Evolutionary conservation across 2,888 invertebrate species (phyloP).

Genomic region (Scaeva pyrastri): DNA sequence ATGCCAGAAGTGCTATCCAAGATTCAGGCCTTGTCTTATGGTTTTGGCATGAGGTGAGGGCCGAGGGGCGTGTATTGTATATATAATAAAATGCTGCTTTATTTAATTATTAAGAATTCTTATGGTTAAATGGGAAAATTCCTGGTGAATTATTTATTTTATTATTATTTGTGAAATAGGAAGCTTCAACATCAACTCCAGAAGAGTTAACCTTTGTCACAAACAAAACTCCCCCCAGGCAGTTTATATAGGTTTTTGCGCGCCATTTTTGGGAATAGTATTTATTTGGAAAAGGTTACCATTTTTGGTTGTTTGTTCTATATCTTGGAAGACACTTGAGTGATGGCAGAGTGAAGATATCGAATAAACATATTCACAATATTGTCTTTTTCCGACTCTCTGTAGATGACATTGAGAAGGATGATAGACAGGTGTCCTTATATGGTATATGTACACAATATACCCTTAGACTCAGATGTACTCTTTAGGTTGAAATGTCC

Average conservation of each 20-base stretch:
- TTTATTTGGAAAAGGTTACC: no score
- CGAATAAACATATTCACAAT: constrained; percentile 4
- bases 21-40: not conserved
- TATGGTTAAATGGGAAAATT: constrained; percentile 46
- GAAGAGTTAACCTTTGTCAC: constrained; percentile 40
- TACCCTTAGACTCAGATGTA: constrained; percentile 1
- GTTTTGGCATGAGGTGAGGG: not conserved
- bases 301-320: not conserved
- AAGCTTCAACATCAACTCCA: not conserved
- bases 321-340: constrained; percentile 22
- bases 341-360: constrained; percentile 19
- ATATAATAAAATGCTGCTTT: constrained; percentile 27
- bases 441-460: not conserved
- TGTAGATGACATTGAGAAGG: constrained; percentile 38
- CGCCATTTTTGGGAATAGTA: no score
- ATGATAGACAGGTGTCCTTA: constrained; percentile 54
- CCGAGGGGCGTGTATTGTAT: no score
- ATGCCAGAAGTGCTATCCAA: not conserved
- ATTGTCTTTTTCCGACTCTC: no score
- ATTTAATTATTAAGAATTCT: constrained; percentile 56
- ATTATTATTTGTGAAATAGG: not conserved
- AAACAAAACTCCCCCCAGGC: constrained; percentile 15
- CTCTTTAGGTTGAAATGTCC: constrained; percentile 25
- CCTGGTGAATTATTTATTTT: constrained; percentile 15
- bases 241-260: not conserved